Evolutionary conservation across 2,113 vertebrate genomes (phyloP).

Genomic region (Pelecanoides urinatrix): DNA sequence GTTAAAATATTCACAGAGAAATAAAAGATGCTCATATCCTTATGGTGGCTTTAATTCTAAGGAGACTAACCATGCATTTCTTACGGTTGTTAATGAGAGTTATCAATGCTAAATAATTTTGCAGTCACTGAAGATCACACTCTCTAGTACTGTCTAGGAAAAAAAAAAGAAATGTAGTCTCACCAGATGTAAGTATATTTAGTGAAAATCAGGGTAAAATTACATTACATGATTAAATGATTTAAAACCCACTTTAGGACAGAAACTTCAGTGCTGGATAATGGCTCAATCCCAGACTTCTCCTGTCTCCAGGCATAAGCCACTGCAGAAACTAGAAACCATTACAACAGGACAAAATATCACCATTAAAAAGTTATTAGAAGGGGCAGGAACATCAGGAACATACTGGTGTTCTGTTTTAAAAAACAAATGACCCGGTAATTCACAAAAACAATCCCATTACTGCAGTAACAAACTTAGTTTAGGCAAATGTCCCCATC

Average conservation of each 20-base stretch:
- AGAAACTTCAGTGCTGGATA: slow-evolving; percentile 32
- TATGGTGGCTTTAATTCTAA: not conserved
- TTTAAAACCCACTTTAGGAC: not conserved
- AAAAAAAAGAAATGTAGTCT: not conserved
- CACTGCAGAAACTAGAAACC: slow-evolving; percentile 51
- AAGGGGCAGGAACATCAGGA: slow-evolving; percentile 44
- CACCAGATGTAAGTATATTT: slow-evolving; percentile 21
- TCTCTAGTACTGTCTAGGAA: not conserved
- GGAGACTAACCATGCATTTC: not conserved
- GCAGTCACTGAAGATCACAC: not conserved
- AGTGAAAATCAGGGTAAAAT: slow-evolving; percentile 23
- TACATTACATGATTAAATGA: slow-evolving; percentile 23
- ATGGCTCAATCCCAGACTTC: not conserved
- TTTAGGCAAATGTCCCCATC: slow-evolving; percentile 51
- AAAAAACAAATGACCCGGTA: slow-evolving; percentile 69
- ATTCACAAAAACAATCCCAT: slow-evolving; percentile 65
- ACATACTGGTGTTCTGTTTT: slow-evolving; percentile 61
- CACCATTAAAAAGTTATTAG: slow-evolving; percentile 64
- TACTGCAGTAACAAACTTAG: slow-evolving; percentile 53
- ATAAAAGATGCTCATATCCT: not conserved
- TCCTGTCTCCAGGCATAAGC: slow-evolving; percentile 38
- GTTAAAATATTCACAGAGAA: not conserved
- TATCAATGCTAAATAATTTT: slow-evolving; percentile 1
- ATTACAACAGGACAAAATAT: slow-evolving; percentile 67
- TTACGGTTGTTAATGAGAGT: not conserved